Evolutionary conservation across 2,797 vertebrate species (phyloP), one percentile per base, ranked within the genome.

Genomic region (Siniperca undulata): DNA sequence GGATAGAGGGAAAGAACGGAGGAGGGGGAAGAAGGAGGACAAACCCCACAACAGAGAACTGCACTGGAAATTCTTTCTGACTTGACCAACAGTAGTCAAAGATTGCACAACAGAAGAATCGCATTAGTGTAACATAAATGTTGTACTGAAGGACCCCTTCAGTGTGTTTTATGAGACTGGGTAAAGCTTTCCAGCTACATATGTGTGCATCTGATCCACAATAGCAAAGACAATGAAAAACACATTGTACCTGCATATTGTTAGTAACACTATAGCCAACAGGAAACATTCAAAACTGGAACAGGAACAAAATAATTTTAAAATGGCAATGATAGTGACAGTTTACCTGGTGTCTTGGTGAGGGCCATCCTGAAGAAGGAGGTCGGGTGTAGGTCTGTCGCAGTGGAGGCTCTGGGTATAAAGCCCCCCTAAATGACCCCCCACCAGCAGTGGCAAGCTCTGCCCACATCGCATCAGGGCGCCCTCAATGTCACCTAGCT

Each of bases 291-390:
- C 52, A 67, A 65, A 74, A 77, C 34, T 74, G 20, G 58, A 83
- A 78, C 66, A 81, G 68, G 58, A 83, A 68, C 42, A 74, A 42
- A 78, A 82, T 55, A 22, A 64, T 72, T 58, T 56, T 36, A 74
- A 74, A 78, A 75, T 10, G 5, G 30, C 53, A 82, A 56, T 38
- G 84, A 78, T 58, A 30, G 82, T 14, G 72, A 75, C 60, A 71
- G 74, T 79, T 94, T 97, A 99, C 98, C 98, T 98, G 91, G 93
- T 86, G 64, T 97, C 95, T 0, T 95, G 90, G 85, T 96, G 96
- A 0, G 94, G 90, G 84, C 94, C 70, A 71, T 95, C 92, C 91
- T 96, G 95, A 93, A 97, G 84, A 67, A 95, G 90, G 77, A 94
- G 93, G 74, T 94, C 91, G n/a, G 96, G 94, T 55, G 95, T 88